phyloP scores from a whole-genome alignment of 2,113 vertebrate species.

The Stigmatopora nigra region DNA sequence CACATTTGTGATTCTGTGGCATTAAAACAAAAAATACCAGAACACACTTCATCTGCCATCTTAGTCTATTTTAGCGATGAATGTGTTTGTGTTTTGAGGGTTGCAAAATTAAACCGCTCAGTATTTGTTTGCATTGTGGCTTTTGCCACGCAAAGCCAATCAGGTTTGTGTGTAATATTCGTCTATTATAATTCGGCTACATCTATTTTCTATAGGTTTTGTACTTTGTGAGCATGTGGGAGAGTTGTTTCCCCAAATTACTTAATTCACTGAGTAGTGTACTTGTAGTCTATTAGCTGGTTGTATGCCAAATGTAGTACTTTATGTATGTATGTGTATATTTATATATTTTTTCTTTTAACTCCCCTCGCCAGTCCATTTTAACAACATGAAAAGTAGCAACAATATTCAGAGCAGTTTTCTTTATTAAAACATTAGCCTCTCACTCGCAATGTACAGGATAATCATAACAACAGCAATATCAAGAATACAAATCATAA shows the following conservation, averaged over 20 bases:
- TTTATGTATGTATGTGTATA: no score
- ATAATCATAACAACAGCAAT: slow-evolving; percentile 47
- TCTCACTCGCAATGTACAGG: slow-evolving; percentile 65
- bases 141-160: slow-evolving; percentile 11
- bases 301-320: no score
- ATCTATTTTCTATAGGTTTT: no score
- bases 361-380: no score
- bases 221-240: no score
- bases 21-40: no score
- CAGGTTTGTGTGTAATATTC: neutral
- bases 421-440: slow-evolving; percentile 67
- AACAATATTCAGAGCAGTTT: slow-evolving; percentile 10
- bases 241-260: no score
- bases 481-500: slow-evolving; percentile 50
- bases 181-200: no score
- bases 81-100: slow-evolving; percentile 24
- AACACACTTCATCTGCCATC: slow-evolving; percentile 4
- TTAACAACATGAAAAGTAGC: slow-evolving; percentile 10
- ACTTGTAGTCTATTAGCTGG: no score
- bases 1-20: no score
- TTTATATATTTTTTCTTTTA: no score
- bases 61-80: slow-evolving; percentile 35
- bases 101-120: slow-evolving; percentile 15
- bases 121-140: slow-evolving; percentile 28
- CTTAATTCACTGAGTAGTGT: no score